Conservation (phyloP, 2,113 vertebrate species). For the Pachypanchax playfairii region DNA sequence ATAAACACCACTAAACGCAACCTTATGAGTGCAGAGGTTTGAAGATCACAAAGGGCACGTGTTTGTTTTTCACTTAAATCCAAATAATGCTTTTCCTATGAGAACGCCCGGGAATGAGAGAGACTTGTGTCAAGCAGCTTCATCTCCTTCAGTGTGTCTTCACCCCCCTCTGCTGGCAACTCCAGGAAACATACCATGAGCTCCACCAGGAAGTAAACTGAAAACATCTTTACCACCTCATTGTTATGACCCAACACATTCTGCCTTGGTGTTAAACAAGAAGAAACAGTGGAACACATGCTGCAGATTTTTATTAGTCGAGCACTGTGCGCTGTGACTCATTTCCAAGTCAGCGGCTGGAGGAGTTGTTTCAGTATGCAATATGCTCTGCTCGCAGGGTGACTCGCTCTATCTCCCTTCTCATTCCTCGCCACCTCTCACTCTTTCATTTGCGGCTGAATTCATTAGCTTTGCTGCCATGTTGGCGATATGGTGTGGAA, state of each 20-base stretch:
- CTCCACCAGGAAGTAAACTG: conserved; percentile 45
- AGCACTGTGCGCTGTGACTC: conserved; percentile 57
- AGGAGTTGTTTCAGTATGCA: conserved; percentile 54
- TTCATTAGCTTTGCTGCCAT: conserved; percentile 60
- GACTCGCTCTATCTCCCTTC: conserved; percentile 20
- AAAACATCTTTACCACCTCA: conserved; percentile 67
- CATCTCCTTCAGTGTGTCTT: conserved; percentile 55
- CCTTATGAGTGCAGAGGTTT: conserved; percentile 50
- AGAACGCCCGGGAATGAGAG: neutral
- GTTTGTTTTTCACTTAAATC: conserved; percentile 48
- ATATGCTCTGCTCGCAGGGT: conserved; percentile 40
- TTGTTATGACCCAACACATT: conserved; percentile 71
- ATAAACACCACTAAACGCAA: conserved; percentile 60
- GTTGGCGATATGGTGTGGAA: conserved; percentile 41
- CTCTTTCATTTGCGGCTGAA: conserved; percentile 49
- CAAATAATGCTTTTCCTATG: conserved; percentile 16
- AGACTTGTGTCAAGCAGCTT: conserved; percentile 7
- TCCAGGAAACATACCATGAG: conserved; percentile 4
- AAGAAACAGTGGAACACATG: conserved; percentile 62
- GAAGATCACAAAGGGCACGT: conserved; percentile 48
- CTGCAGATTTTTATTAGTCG: conserved; percentile 62
- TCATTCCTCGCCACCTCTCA: conserved; percentile 34
- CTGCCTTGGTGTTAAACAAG: conserved; percentile 68
- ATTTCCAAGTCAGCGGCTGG: conserved; percentile 63
- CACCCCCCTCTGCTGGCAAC: conserved; percentile 72